Evolutionary conservation across 2,888 invertebrate species (phyloP), one percentile per base, ranked within the genome.

Genomic region (Vannuccia rotundouncinata): DNA sequence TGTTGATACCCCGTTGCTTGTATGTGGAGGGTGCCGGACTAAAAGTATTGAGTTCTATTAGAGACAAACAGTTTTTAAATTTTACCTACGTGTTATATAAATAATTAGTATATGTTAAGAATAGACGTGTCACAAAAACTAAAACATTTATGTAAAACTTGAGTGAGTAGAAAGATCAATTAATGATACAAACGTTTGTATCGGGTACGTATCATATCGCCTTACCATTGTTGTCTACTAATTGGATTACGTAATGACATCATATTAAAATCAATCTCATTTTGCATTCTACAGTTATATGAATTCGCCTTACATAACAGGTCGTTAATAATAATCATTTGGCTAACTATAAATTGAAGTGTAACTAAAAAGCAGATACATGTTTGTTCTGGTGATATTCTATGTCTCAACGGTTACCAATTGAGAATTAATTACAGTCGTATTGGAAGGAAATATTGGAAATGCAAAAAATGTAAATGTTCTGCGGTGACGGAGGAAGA

Each of bases 151-250:
- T n/a, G n/a, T n/a, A n/a, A n/a, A n/a, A n/a, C n/a, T n/a, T n/a
- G n/a, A n/a, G n/a, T n/a, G n/a, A n/a, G n/a, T n/a, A n/a, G n/a
- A n/a, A n/a, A n/a, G n/a, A n/a, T n/a, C n/a, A n/a, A n/a, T n/a
- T n/a, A n/a, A n/a, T n/a, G n/a, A n/a, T n/a, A n/a, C n/a, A n/a
- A n/a, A n/a, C n/a, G n/a, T n/a, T n/a, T n/a, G n/a, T n/a, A n/a
- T n/a, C 5, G 66, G 66, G 66, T 66, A 66, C 66, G 66, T 66
- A 66, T 66, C 66, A 66, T 66, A 66, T 66, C 66, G 66, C 66
- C 66, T 66, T 66, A 66, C 66, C 66, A 66, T 75, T 75, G 66
- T 66, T 66, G 66, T 66, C 66, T 27, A 66, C 66, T 66, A 66
- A 66, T 66, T 66, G 66, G 66, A 66, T 66, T 5, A 66, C 66